phyloP scores from a whole-genome alignment of 2,113 vertebrate genomes.

The Stercorarius parasiticus region DNA sequence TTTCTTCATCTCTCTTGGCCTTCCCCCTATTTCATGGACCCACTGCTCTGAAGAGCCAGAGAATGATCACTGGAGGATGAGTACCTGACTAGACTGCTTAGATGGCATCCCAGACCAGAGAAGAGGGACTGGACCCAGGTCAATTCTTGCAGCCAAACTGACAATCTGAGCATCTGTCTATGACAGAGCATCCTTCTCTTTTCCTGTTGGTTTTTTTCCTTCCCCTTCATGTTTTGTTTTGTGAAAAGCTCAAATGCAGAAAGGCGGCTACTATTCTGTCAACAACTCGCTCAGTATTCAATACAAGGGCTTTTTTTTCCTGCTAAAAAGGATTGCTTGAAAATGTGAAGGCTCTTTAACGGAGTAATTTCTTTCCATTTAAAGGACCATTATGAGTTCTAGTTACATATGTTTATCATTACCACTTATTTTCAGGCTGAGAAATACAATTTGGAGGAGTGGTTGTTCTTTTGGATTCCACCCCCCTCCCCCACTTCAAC shows the following conservation, averaged over 20 bases:
- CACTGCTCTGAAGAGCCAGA: neutral
- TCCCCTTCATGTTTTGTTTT: neutral
- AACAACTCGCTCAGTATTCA: neutral
- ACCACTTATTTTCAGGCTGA: neutral
- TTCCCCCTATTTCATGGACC: neutral
- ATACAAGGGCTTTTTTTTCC: neutral
- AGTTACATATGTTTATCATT: neutral
- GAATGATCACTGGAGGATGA: neutral
- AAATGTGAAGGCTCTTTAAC: neutral
- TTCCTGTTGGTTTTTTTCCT: neutral
- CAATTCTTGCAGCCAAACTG: neutral
- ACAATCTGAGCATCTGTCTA: neutral
- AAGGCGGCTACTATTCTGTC: neutral
- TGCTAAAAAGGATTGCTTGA: neutral
- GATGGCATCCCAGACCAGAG: neutral
- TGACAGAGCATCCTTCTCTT: neutral
- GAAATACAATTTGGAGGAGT: neutral
- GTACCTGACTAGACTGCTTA: neutral
- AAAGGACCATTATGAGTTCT: neutral
- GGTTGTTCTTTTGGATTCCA: neutral
- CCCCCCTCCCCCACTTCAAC: neutral
- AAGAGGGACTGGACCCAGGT: neutral
- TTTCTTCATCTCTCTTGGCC: neutral
- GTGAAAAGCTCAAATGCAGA: neutral
- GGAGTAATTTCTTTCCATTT: neutral